Evolutionary conservation across 2,888 invertebrate genomes (phyloP), one percentile per base, ranked within the genome.

Genomic region (Amphipoea oculea): DNA sequence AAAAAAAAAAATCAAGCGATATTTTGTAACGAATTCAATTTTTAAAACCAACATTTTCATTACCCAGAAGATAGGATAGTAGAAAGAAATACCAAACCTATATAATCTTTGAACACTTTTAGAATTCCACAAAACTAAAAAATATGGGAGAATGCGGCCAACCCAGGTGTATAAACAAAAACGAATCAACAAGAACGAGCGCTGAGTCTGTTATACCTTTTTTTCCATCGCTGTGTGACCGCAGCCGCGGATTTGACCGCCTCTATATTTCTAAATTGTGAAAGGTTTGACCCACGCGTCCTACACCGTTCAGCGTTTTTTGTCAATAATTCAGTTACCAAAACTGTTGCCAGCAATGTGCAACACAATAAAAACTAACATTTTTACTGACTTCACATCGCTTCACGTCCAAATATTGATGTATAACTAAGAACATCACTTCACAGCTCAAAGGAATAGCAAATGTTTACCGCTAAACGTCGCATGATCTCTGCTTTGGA

Each of bases 91-190:
- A 17, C 14, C 20, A 48, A 45, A 54, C 23, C 14, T 14, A 14
- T 14, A 20, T 57, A 36, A 60, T 54, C 51, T 40, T 67, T 67
- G 45, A 62, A 29, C 17, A 40, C 45, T 60, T n/a, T 54, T 40
- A 12, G 0, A 40, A n/a, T 17, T 71, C 2, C 7, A n/a, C 14
- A 40, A 74, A 74, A 74, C 14, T 57, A 68, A 73, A 73, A 69
- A 71, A 45, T 40, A 68, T 23, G 14, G 40, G n/a, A 73, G 23
- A 42, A 54, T 12, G 23, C n/a, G n/a, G 40, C 17, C 40, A 72
- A n/a, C 51, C 14, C 70, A 78, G 70, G 78, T 88, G 67, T 68
- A 79, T 77, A 86, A 82, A 86, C 81, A 88, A 84, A 88, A 88
- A 86, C 70, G 42, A 79, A 88, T 74, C 68, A 84, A 83, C 78